Evolutionary conservation across 2,888 invertebrate genomes (phyloP).

Genomic region (Clusia tigrina): DNA sequence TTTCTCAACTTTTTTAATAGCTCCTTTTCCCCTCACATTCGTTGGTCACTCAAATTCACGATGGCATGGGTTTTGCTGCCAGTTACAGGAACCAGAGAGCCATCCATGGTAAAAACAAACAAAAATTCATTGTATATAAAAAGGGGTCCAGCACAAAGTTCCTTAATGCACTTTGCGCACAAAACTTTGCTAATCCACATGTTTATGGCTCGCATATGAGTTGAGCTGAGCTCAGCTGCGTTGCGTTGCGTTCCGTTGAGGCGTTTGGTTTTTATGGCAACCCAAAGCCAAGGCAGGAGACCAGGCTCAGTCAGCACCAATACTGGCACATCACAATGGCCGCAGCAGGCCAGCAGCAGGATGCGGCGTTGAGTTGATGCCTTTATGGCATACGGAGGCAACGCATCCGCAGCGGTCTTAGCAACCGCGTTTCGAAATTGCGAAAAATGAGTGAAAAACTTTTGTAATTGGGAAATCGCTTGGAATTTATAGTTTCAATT

Average conservation of each 20-base stretch:
- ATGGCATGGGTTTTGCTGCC: neutral
- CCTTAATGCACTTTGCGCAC: constrained; percentile 30
- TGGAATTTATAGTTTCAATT: constrained; percentile 27
- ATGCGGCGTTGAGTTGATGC: neutral
- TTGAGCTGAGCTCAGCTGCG: neutral
- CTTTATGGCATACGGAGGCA: neutral
- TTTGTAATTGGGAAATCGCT: constrained; percentile 28
- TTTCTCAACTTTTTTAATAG: constrained; percentile 24
- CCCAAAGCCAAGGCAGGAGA: too few relatives aligned
- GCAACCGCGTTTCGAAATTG: neutral
- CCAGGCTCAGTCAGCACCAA: too few relatives aligned
- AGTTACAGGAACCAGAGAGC: neutral
- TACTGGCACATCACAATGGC: neutral
- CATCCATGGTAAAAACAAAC: constrained; percentile 7
- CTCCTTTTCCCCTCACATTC: constrained; percentile 9
- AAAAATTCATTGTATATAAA: neutral
- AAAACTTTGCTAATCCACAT: constrained; percentile 36
- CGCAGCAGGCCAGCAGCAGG: neutral
- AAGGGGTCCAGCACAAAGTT: constrained; percentile 8
- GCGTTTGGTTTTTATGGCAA: constrained; percentile 2
- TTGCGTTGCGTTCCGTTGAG: neutral
- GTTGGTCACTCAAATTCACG: constrained; percentile 9
- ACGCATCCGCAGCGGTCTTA: constrained; percentile 12
- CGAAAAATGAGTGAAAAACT: constrained; percentile 16
- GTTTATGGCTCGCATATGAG: constrained; percentile 27